Evolutionary conservation across 1,140 invertebrate genomes (phyloP), one percentile per base, ranked within the genome.

Genomic region (Microplitis mediator): DNA sequence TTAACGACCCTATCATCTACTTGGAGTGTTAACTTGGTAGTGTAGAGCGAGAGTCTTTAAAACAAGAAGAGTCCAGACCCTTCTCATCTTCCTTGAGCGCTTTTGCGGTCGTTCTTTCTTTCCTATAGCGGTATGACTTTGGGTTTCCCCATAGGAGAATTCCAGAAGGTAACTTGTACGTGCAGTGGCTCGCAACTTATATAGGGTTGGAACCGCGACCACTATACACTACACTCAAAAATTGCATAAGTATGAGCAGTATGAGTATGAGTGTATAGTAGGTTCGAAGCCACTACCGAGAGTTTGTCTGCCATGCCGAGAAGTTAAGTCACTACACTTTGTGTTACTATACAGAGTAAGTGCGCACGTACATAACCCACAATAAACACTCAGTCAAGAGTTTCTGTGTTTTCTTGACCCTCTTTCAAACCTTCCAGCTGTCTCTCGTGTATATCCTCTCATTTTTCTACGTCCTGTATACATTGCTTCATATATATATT

Each of bases 1-100:
- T 74, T 74, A 74, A 74, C 73, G 73, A 71, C 68, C 56, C 56
- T 58, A 58, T 58, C 65, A 71, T 65, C 64, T 54, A 67, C 73
- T 74, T 54, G 64, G 51, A 71, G 62, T 63, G 69, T 70, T 73
- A 73, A 73, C 56, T 73, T 51, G 51, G 66, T 64, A 56, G 60
- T 35, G 71, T 65, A 13, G 34, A 64, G 62, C 62, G 62, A 64
- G 56, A 45, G 39, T 45, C 32, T 58, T n/a, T 6, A 58, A 58
- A 58, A 31, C 6, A 39, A 45, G 11, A 45, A 45, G 39, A 45
- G 39, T 11, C 6, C 39, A 58, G 56, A 58, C 56, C 23, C 56
- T 58, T 58, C 56, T 58, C 35, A 16, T 60, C 52, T 52, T 56
- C 16, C 34, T 69, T 69, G 35, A 69, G 39, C 36, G 66, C 52